Base-by-base conservation (phyloP, 2,797 vertebrate species). In the Linurgus olivaceus region DNA sequence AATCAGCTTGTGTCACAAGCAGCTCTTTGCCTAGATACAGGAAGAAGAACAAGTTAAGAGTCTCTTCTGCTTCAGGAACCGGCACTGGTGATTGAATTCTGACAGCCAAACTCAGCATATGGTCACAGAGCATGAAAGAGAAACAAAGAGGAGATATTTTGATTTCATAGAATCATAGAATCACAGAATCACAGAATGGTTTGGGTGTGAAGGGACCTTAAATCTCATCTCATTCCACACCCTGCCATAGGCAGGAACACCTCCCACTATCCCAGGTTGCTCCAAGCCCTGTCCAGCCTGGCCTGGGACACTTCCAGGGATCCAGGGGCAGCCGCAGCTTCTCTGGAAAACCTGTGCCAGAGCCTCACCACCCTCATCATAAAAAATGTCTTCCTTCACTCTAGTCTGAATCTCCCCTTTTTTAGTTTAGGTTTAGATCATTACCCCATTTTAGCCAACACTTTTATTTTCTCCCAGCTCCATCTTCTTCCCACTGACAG, bases 361-460 rank as follows among this genome's bases (percentile, higher is more conserved):
- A 5, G 1, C 8, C 17, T 55, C 11, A 0, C 0, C 13, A 50
- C 5, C n/a, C 6, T 65, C 45, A 23, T 33, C 0, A 18, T 37
- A 29, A 38, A 55, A 68, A 33, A 25, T 6, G 1, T 33, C 17
- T 63, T 83, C n/a, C 17, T 58, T 45, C 23, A 8, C 21, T 89
- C 10, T 7, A 13, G 17, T 51, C 25, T 51, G 20, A 31, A 33
- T 45, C 14, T 76, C 38, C 29, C 7, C 5, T 45, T 4, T 57
- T 76, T 51, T 37, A 55, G 26, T 25, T 42, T 24, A 42, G 14
- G 12, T 48, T 88, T 62, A 7, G 6, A 63, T 45, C 12, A 33
- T 51, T 11, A 16, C 3, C 10, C 7, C 28, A 31, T 58, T 77
- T 33, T 23, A 45, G 10, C 14, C 31, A 50, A 28, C 7, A 6